Percentiles rank a stretch among this genome's conserved stretches.
Conservation (phyloP, 2,888 invertebrate species). For the Lamproptera curius region DNA sequence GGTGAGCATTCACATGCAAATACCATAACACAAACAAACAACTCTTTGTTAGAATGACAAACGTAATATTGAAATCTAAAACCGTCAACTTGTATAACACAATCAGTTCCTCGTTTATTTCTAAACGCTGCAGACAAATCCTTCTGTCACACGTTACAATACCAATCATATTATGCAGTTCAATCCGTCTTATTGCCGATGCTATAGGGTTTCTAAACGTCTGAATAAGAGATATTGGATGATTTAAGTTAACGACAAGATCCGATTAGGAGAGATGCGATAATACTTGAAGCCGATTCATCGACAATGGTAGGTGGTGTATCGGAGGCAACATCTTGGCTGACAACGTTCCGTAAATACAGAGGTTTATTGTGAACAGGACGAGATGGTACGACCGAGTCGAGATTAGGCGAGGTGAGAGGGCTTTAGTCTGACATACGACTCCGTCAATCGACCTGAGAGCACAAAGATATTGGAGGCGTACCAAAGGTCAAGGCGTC, state of each 20-base stretch:
- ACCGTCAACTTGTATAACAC: conserved; percentile 63
- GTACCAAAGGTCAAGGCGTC: too few species aligned
- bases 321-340: conserved; percentile 48
- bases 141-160: conserved; percentile 57
- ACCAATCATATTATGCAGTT: conserved; percentile 29
- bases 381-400: conserved; percentile 31
- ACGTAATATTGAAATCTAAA: conserved; percentile 48
- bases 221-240: conserved; percentile 1
- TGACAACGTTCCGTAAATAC: conserved; percentile 61
- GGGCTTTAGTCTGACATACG: conserved; percentile 36
- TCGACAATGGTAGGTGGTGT: conserved; percentile 55
- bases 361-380: conserved; percentile 52
- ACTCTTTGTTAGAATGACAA: conserved; percentile 42
- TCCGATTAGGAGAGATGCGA: conserved; percentile 70
- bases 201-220: conserved; percentile 34
- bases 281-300: conserved; percentile 59
- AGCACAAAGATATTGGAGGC: conserved; percentile 25
- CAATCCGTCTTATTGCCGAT: conserved; percentile 20
- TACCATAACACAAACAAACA: conserved; percentile 37
- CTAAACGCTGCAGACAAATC: conserved; percentile 69
- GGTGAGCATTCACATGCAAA: too few species aligned
- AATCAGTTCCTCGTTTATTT: conserved; percentile 71
- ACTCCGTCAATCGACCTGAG: conserved; percentile 34
- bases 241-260: conserved; percentile 43
- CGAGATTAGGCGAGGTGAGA: conserved; percentile 36